These are phyloP conservation scores for Lasioglossum malachurum DNA, from an alignment of 2,888 invertebrate species.

Conservation along the genomic window DNA sequence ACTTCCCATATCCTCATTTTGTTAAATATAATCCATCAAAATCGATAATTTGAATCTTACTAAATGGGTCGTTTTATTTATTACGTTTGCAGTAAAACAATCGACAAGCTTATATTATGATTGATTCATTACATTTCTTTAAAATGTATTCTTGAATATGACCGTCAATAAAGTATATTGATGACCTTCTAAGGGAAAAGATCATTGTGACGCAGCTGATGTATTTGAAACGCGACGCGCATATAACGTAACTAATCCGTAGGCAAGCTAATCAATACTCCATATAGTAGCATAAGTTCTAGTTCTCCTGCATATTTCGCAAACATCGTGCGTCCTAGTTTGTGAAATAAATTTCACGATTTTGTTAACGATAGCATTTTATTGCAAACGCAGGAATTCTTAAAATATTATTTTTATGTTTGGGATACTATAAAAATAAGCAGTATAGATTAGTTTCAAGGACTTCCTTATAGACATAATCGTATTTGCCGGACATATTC, in stretches of 20 bases:
- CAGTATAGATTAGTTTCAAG: constrained; percentile 17
- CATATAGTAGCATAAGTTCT: background rate
- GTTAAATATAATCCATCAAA: background rate
- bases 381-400: background rate
- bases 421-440: background rate
- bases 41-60: background rate
- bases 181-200: background rate
- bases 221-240: background rate
- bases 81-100: background rate
- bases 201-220: background rate
- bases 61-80: background rate
- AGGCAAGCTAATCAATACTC: constrained; percentile 36
- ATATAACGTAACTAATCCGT: constrained; percentile 22
- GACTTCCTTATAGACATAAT: constrained; percentile 17
- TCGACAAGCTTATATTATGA: background rate
- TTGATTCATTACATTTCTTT: background rate
- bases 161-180: background rate
- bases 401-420: background rate
- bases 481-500: constrained; percentile 23
- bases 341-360: background rate
- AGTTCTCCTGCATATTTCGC: background rate
- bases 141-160: background rate
- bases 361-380: background rate
- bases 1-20: background rate
- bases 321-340: background rate